These are phyloP conservation scores for Gasterosteus aculeatus DNA, from an alignment of 2,113 vertebrate species.

Conservation along the genomic window DNA sequence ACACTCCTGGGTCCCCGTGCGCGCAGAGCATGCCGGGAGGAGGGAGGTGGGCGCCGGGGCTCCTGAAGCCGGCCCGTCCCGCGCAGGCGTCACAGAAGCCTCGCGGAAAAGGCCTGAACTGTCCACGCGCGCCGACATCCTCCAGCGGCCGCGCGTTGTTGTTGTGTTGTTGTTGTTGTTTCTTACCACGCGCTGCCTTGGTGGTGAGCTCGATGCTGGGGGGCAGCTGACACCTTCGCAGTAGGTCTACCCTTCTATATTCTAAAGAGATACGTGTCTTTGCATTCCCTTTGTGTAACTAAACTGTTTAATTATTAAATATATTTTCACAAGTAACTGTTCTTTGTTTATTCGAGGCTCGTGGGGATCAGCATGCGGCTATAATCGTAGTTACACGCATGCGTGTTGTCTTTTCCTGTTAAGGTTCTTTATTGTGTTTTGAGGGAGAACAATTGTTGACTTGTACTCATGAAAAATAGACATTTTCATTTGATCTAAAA, in stretches of 20 bases:
- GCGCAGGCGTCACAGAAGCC: neutral
- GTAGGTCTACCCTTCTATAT: slow-evolving; percentile 66
- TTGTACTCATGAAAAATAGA: neutral
- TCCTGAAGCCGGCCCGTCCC: slow-evolving; percentile 6
- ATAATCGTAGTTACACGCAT: too few species aligned
- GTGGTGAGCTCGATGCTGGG: slow-evolving; percentile 50
- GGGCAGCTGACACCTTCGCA: slow-evolving; percentile 54
- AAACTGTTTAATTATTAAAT: slow-evolving; percentile 76
- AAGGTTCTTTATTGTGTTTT: neutral
- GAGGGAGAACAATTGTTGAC: neutral
- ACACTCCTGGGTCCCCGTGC: slow-evolving; percentile 10
- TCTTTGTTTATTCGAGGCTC: slow-evolving; percentile 32
- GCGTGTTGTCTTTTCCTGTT: neutral
- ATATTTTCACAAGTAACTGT: slow-evolving; percentile 71
- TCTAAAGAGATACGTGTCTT: slow-evolving; percentile 54
- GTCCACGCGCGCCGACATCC: neutral
- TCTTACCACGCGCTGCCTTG: slow-evolving; percentile 19
- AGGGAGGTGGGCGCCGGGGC: slow-evolving; percentile 28
- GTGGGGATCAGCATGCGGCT: neutral
- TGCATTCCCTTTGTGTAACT: slow-evolving; percentile 69
- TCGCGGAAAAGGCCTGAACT: neutral
- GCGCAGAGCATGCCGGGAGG: slow-evolving; percentile 22
- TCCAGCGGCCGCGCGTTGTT: slow-evolving; percentile 9
- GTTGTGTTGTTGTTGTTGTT: slow-evolving; percentile 10
- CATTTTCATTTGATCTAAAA: neutral